A percentile compares a stretch with the other conserved stretches of the same genome.
Conservation (phyloP, 2,113 vertebrate species). For the Mobula hypostoma region DNA sequence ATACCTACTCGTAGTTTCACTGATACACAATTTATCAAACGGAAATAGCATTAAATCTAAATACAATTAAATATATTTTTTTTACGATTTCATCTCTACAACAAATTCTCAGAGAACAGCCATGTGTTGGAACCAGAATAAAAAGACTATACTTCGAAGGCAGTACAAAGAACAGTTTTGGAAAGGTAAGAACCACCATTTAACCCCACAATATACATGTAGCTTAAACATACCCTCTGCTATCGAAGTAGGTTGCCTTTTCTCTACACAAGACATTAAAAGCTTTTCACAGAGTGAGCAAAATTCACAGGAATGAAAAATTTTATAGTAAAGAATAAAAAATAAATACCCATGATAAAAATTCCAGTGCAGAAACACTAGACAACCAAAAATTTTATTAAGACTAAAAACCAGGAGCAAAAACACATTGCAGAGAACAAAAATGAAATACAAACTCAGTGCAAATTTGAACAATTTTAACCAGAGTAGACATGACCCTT, state of each 20-base stretch:
- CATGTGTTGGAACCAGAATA: neutral
- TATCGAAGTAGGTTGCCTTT: constrained; percentile 43
- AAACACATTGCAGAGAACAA: constrained; percentile 25
- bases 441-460: constrained; percentile 18
- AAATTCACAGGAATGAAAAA: neutral
- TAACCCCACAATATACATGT: constrained; percentile 45
- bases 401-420: constrained; percentile 26
- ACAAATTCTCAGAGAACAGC: neutral
- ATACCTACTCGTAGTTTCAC: neutral
- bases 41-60: neutral
- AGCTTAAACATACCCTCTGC: constrained; percentile 64
- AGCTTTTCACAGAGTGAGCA: constrained; percentile 41
- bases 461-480: constrained; percentile 10
- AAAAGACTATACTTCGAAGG: neutral
- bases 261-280: constrained; percentile 46
- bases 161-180: neutral
- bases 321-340: neutral
- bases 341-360: constrained; percentile 9
- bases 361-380: constrained; percentile 4
- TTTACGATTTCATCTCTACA: neutral
- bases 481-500: constrained; percentile 7
- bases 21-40: neutral
- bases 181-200: neutral
- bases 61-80: neutral
- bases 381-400: constrained; percentile 16